Base-by-base conservation (phyloP, 2,888 invertebrate genomes). In the Patella ulyssiponensis region DNA sequence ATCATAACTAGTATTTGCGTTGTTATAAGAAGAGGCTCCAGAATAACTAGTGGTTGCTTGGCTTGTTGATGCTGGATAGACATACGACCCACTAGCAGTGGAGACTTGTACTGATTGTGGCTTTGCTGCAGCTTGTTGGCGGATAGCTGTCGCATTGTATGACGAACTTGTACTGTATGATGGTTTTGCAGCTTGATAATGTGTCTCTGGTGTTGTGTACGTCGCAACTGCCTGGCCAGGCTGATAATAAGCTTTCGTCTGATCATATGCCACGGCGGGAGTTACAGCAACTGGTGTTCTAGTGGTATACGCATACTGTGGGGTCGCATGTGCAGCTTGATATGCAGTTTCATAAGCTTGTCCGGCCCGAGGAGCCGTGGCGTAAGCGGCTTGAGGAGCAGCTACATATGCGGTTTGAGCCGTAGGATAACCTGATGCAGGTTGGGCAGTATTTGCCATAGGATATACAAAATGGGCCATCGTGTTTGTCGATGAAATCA, bases 401-500 rank as follows among this genome's bases (percentile, higher is more conserved):
- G 96, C 96, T 69, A 91, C 96, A 93, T 96, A 96, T 84, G 96
- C 96, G 75, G 96, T 94, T 91, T 96, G 96, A 44, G 95, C 95
- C 52, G 96, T 94, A 86, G 95, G 95, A 92, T 97, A 97, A 52
- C 96, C 95, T 75, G 96, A 95, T 83, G 96, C 95, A 56, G 89
- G 86, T 80, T 87, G 88, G 12, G 86, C 86, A 78, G 82, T 79
- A 82, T 87, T 86, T 17, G 87, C 87, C 52, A 86, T 83, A 58
- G 89, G 89, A 77, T 88, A 89, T 72, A 89, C 88, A 84, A 88
- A 89, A 78, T 89, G 89, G 73, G 89, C 89, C 89, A 89, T 89
- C 15, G 9, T 17, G n/a, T 27, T 15, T 7, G 17, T 71, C 27
- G 20, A 17, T n/a, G 71, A 71, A 23, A 23, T 23, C 9, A 23